A percentile compares a stretch with the other conserved stretches of the same genome.
Conservation (phyloP, 30 jellyfish, hydroid and myxozoan genomes). For the Chrysaora quinquecirrha region DNA sequence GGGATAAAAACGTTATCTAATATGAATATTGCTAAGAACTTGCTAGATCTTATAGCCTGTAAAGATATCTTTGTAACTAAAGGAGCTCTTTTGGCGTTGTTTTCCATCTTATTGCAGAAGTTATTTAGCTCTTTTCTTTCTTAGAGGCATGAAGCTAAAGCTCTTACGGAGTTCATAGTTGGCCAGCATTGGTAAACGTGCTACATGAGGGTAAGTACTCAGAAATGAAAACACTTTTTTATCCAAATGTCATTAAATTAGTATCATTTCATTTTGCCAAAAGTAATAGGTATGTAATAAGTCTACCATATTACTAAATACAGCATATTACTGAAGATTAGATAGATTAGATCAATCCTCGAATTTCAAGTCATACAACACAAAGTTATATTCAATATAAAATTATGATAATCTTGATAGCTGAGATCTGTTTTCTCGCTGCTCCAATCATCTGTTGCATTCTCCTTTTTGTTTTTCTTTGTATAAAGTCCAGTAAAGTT, state of each 20-base stretch:
- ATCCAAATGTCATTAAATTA: slow-evolving; percentile 33
- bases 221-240: too few relatives aligned
- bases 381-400: background rate
- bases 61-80: too few relatives aligned
- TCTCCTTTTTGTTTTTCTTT: background rate
- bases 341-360: slow-evolving; percentile 6
- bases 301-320: slow-evolving; percentile 35
- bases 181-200: too few relatives aligned
- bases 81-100: too few relatives aligned
- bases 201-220: too few relatives aligned
- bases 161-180: too few relatives aligned
- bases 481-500: background rate
- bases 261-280: background rate
- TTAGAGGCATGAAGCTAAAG: too few relatives aligned
- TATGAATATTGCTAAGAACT: too few relatives aligned
- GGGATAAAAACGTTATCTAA: too few relatives aligned
- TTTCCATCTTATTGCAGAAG: too few relatives aligned
- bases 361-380: background rate
- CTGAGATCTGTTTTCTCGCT: background rate
- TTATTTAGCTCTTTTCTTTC: too few relatives aligned
- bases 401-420: background rate
- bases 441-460: background rate
- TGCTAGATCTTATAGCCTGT: too few relatives aligned
- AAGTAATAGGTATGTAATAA: slow-evolving; percentile 11
- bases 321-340: slow-evolving; percentile 4